Evolutionary conservation across 1,140 invertebrate genomes (phyloP).

Genomic region (Tetragonula clypearis): DNA sequence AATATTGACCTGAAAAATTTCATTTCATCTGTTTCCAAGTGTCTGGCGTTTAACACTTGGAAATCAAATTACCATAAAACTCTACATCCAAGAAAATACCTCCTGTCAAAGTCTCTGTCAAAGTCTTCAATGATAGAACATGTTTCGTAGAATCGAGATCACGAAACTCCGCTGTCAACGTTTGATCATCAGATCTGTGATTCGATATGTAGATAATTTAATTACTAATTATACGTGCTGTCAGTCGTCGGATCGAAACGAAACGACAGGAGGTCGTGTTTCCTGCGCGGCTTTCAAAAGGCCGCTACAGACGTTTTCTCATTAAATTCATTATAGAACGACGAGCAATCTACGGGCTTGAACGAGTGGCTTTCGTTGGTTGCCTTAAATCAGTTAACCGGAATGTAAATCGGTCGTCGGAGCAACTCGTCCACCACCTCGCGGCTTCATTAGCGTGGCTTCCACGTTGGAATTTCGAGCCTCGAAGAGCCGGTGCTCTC

Average conservation of each 20-base stretch:
- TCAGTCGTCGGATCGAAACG: conserved; percentile 31
- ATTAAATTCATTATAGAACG: conserved; percentile 61
- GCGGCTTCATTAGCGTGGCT: conserved; percentile 35
- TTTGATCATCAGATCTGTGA: not conserved
- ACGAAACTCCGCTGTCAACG: not conserved
- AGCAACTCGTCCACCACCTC: conserved; percentile 22
- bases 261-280: conserved; percentile 2
- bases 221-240: conserved; percentile 48
- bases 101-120: not conserved
- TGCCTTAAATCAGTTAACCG: conserved; percentile 45
- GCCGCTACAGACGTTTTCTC: conserved; percentile 49
- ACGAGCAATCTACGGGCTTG: conserved; percentile 48
- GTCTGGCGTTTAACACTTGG: not conserved
- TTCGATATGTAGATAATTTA: conserved; percentile 33
- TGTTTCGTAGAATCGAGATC: not conserved
- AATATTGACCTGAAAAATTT: too few relatives aligned
- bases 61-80: not conserved
- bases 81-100: not conserved
- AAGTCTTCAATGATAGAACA: not conserved
- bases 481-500: too few relatives aligned
- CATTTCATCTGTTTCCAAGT: too few relatives aligned
- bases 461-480: conserved; percentile 24
- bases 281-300: conserved; percentile 13
- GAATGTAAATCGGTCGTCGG: conserved; percentile 52
- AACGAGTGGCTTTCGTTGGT: conserved; percentile 41